Evolutionary conservation across 2,797 vertebrate genomes (phyloP), one percentile per base, ranked within the genome.

Genomic region (Naso thynnoides): DNA sequence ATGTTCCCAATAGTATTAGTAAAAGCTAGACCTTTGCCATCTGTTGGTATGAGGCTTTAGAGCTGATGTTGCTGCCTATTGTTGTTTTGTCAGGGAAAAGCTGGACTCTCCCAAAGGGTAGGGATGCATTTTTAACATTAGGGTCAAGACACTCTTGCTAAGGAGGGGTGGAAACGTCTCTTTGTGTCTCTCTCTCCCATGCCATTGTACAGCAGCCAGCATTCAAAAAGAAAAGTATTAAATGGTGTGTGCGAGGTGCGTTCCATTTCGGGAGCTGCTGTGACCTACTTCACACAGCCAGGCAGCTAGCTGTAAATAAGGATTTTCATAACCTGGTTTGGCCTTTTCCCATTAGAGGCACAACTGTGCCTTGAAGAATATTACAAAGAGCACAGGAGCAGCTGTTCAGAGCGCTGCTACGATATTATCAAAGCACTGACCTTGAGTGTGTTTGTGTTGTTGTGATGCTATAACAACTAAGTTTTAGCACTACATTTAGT

Each of bases 211-310:
- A 67, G 77, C 78, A 33, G 71, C 58, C 23, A 67, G 84, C 76
- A 50, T 88, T 88, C 72, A 87, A 36, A 81, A 82, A 74, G 85
- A 72, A 90, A 84, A 72, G 77, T 73, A 87, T 90, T 89, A 89
- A 91, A 86, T 29, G 74, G 76, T 84, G 87, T 59, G 84, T 88
- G 88, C 16, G 65, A 76, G 83, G 85, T 79, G 86, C 48, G 83
- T 87, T 92, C 87, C 91, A 85, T 92, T 88, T 89, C 89, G 84
- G 83, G 84, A 87, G 88, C 84, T 60, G 82, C 83, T 81, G 84
- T 92, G 91, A 93, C 93, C 92, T 91, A 92, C 90, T 91, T 92
- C 91, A 92, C 88, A 90, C 87, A 90, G 86, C 81, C 90, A 82
- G 82, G 83, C 89, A 87, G 87, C 86, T 70, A 82, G 84, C 89